phyloP scores from a whole-genome alignment of 2,888 invertebrate genomes.

The Pristionchus exspectatus region DNA sequence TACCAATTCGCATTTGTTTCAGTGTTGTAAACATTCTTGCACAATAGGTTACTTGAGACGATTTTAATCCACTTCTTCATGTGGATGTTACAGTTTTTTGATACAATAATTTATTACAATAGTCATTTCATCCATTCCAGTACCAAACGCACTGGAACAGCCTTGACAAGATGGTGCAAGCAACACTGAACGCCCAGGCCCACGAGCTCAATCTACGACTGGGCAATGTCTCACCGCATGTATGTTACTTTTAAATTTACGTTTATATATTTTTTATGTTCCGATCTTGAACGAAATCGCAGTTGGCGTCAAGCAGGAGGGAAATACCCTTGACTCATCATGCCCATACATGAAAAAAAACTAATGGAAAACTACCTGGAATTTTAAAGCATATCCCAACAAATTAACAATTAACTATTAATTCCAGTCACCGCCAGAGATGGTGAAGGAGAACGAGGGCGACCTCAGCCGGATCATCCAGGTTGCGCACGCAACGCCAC shows the following conservation, averaged over 20 bases:
- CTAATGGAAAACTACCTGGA: neutral
- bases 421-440: conserved; percentile 40
- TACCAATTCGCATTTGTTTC: too few species aligned
- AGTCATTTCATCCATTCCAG: neutral
- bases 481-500: neutral
- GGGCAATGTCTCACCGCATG: conserved; percentile 25
- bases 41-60: too few species aligned
- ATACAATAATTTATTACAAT: neutral
- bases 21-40: too few species aligned
- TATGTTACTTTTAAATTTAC: neutral
- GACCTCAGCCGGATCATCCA: conserved; percentile 28
- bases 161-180: neutral
- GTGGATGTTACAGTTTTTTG: too few species aligned
- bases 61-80: too few species aligned
- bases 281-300: too few species aligned
- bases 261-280: too few species aligned
- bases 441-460: conserved; percentile 45
- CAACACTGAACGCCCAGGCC: neutral
- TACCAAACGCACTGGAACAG: conserved; percentile 37
- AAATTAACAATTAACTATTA: too few species aligned
- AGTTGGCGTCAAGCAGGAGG: too few species aligned
- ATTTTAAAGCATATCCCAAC: too few species aligned
- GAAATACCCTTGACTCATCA: too few species aligned
- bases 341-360: too few species aligned
- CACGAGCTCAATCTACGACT: conserved; percentile 35